Evolutionary conservation across 2,797 vertebrate species (phyloP).

Genomic region (Mormyrops boulengeri): DNA sequence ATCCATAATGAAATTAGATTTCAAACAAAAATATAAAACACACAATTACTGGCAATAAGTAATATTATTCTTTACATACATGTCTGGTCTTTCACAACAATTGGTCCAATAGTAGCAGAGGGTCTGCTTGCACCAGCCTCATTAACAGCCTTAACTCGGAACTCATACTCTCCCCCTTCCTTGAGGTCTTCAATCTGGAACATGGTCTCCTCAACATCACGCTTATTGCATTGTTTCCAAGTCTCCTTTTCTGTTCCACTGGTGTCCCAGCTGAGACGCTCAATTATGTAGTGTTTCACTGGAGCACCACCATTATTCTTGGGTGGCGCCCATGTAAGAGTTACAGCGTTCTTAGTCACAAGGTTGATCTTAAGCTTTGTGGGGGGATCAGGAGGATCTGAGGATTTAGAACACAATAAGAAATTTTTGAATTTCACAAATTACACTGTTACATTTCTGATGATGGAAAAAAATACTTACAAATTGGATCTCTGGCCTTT

Average conservation of each 20-base stretch:
- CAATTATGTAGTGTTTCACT: constrained; percentile 90
- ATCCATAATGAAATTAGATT: not conserved
- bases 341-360: constrained; percentile 85
- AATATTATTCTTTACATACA: constrained; percentile 65
- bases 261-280: constrained; percentile 89
- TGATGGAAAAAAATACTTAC: constrained; percentile 60
- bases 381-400: constrained; percentile 92
- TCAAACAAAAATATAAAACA: not conserved
- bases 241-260: constrained; percentile 89
- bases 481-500: constrained; percentile 88
- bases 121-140: constrained; percentile 87
- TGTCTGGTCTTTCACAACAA: constrained; percentile 91
- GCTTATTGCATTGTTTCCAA: constrained; percentile 93
- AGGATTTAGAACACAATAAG: constrained; percentile 28
- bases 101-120: constrained; percentile 81
- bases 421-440: not conserved
- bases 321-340: constrained; percentile 85
- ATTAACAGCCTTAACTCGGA: constrained; percentile 95
- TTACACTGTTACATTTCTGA: not conserved
- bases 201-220: constrained; percentile 87
- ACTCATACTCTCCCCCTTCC: constrained; percentile 93
- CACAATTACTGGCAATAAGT: not conserved
- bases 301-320: constrained; percentile 94
- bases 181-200: constrained; percentile 91
- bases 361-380: constrained; percentile 87